A percentile compares a stretch with the other conserved stretches of the same genome.
These are phyloP conservation scores for Cnemophilus loriae DNA, from an alignment of 2,113 vertebrate species.

Conservation along the genomic window DNA sequence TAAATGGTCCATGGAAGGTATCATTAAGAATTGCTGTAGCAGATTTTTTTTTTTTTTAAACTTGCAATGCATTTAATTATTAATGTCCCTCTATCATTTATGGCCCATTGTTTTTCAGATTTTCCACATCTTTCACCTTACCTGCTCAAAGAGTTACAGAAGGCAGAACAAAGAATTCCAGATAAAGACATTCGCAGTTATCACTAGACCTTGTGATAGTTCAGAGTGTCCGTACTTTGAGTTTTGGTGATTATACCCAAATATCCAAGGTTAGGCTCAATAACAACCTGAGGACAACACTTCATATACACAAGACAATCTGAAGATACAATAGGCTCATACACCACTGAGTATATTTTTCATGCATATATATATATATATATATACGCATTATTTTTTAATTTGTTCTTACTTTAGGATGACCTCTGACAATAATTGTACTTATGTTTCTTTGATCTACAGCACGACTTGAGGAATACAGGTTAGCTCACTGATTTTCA, in stretches of 20 bases:
- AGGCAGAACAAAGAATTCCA: background rate
- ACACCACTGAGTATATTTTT: background rate
- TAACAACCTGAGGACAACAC: background rate
- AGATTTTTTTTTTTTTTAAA: background rate
- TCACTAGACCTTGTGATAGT: background rate
- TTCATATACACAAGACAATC: background rate
- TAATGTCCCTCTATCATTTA: constrained; percentile 38
- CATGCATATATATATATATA: background rate
- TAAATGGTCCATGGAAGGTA: constrained; percentile 55
- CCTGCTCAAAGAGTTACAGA: constrained; percentile 8
- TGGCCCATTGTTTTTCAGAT: constrained; percentile 33
- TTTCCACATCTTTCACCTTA: constrained; percentile 41
- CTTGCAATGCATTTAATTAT: constrained; percentile 48
- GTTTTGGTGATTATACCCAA: background rate
- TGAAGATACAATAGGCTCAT: background rate
- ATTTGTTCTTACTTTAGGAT: background rate
- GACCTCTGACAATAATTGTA: background rate
- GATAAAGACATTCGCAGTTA: background rate
- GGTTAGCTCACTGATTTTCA: background rate
- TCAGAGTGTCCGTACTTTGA: background rate
- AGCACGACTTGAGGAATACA: background rate
- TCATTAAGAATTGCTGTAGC: constrained; percentile 59
- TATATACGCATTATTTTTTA: background rate
- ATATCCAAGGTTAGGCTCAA: background rate
- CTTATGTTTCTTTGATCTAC: background rate